Percentiles rank a stretch among this genome's conserved stretches.
Conservation (phyloP, 2,797 vertebrate species). For the Sebastes jordani region DNA sequence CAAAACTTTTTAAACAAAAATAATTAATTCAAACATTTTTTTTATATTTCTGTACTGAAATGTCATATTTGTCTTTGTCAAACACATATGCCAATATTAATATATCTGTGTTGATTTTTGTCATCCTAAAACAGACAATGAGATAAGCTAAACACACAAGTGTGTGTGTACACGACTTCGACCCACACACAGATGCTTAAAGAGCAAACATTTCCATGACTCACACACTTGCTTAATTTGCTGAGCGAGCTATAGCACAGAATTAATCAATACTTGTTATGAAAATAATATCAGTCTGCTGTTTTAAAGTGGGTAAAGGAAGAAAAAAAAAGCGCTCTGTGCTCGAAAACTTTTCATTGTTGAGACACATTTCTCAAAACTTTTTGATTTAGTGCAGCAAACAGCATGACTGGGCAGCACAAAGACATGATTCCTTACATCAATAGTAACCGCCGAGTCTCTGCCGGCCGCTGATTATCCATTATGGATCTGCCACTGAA, state of each 20-base stretch:
- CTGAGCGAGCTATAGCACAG: slow-evolving; percentile 32
- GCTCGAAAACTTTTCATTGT: neutral
- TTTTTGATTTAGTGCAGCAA: neutral
- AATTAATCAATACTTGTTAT: slow-evolving; percentile 49
- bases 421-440: slow-evolving; percentile 51
- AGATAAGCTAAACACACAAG: neutral
- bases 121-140: neutral
- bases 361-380: slow-evolving; percentile 15
- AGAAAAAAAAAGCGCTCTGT: neutral
- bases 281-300: slow-evolving; percentile 30
- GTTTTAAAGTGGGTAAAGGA: slow-evolving; percentile 26
- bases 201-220: neutral
- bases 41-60: neutral
- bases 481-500: slow-evolving; percentile 7
- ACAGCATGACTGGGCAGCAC: slow-evolving; percentile 8
- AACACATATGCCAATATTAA: neutral
- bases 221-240: slow-evolving; percentile 11
- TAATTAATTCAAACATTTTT: neutral
- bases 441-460: slow-evolving; percentile 37
- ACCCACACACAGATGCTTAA: neutral
- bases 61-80: neutral
- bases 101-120: neutral
- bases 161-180: too few species aligned
- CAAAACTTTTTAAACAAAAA: neutral
- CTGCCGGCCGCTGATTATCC: slow-evolving; percentile 25